Conservation (phyloP, 2,888 invertebrate species). For the Cantharis rustica region DNA sequence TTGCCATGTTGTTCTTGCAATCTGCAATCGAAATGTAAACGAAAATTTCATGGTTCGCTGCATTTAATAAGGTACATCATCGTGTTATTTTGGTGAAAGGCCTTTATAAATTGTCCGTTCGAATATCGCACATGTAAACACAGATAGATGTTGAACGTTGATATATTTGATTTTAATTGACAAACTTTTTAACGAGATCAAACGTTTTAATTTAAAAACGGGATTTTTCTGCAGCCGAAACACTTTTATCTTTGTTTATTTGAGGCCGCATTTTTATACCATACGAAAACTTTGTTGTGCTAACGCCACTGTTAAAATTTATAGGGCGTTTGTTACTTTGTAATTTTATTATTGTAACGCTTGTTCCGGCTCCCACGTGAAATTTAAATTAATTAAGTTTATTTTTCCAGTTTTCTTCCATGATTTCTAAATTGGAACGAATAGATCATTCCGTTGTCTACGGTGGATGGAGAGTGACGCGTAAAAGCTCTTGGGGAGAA, state of each 20-base stretch:
- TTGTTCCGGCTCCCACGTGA: slow-evolving; percentile 1
- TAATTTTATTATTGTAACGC: background rate
- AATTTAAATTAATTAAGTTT: slow-evolving; percentile 3
- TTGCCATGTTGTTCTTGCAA: background rate
- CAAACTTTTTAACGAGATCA: slow-evolving; percentile 1
- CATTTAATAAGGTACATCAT: background rate
- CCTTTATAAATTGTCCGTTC: background rate
- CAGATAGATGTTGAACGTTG: background rate
- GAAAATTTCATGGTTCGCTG: background rate
- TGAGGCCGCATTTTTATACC: background rate
- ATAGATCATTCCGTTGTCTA: background rate
- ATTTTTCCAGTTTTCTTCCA: background rate
- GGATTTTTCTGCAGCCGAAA: background rate
- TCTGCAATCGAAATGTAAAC: background rate
- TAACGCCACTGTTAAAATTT: background rate
- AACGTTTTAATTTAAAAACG: background rate
- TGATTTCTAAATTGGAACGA: background rate
- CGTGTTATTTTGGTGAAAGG: background rate
- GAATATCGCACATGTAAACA: background rate
- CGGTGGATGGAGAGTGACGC: background rate
- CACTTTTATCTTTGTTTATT: background rate
- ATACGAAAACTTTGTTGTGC: background rate
- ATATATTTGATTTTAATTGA: background rate
- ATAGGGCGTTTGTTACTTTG: slow-evolving; percentile 4
- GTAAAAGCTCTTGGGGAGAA: background rate